These are phyloP conservation scores for Pelvicachromis taeniatus DNA, from an alignment of 2,113 vertebrate genomes.

Conservation along the genomic window DNA sequence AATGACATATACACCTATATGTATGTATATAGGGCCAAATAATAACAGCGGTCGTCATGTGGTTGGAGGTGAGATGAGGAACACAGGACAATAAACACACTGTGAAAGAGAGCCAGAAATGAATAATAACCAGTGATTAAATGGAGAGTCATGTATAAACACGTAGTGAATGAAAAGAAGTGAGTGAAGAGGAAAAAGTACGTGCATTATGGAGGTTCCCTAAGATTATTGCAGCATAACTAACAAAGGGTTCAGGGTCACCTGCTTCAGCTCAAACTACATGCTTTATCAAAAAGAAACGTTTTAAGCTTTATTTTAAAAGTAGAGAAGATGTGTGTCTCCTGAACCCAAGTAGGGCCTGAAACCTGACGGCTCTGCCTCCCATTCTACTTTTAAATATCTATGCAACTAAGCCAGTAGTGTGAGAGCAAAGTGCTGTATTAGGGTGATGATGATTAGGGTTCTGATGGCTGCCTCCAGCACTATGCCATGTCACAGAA, in stretches of 20 bases:
- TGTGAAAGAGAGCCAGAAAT: neutral
- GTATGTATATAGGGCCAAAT: neutral
- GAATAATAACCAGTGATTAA: neutral
- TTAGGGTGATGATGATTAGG: neutral
- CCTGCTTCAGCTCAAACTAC: neutral
- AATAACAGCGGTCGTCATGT: neutral
- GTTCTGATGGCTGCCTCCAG: neutral
- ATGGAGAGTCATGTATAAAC: neutral
- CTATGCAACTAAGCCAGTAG: neutral
- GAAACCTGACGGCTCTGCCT: neutral
- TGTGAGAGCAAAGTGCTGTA: neutral
- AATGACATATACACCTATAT: too few species aligned
- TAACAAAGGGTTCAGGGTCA: accelerated
- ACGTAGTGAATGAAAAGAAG: neutral
- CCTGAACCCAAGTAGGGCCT: neutral
- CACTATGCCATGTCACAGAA: neutral
- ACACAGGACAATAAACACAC: neutral
- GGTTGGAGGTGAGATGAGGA: neutral
- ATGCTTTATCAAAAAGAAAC: neutral
- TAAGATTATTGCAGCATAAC: neutral
- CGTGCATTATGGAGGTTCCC: neutral
- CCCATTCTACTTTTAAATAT: neutral
- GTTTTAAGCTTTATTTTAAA: neutral
- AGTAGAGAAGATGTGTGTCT: neutral
- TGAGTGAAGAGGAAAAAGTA: neutral